Evolutionary conservation across 2,797 vertebrate species (phyloP).

Genomic region (Basileuterus tristriatus): DNA sequence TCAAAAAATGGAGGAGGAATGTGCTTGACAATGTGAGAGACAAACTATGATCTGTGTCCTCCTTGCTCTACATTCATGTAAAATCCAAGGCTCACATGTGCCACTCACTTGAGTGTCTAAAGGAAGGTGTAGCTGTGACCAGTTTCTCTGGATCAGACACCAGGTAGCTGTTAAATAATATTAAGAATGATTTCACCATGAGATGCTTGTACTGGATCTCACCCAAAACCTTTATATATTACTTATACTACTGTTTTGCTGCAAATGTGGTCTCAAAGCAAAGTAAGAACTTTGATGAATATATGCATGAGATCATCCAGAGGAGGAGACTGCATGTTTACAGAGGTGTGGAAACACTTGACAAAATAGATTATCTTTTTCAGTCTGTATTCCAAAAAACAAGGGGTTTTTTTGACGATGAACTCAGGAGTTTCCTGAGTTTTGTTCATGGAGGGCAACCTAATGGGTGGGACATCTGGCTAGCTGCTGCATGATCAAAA

Average conservation of each 20-base stretch:
- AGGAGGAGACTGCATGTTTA: background rate
- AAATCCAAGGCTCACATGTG: background rate
- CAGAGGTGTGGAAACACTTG: slow-evolving; percentile 28
- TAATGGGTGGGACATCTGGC: background rate
- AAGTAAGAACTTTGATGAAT: slow-evolving; percentile 34
- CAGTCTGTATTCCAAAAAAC: slow-evolving; percentile 31
- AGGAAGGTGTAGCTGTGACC: background rate
- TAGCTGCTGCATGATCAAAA: background rate
- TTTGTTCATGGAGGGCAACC: background rate
- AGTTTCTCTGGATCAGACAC: background rate
- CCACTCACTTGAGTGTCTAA: background rate
- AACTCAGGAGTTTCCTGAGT: background rate
- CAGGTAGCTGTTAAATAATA: slow-evolving; percentile 37
- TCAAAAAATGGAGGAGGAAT: background rate
- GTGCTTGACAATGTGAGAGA: background rate
- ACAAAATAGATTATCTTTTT: slow-evolving; percentile 18
- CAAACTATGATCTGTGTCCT: background rate
- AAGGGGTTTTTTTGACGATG: slow-evolving; percentile 2
- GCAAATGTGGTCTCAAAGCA: slow-evolving; percentile 9
- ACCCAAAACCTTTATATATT: background rate
- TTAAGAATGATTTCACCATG: slow-evolving; percentile 14
- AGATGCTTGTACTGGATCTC: slow-evolving; percentile 20
- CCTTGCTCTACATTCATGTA: background rate
- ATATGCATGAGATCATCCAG: slow-evolving; percentile 22
- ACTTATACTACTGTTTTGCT: background rate